phyloP scores from a whole-genome alignment of 2,113 vertebrate species.

The Oriolus oriolus region DNA sequence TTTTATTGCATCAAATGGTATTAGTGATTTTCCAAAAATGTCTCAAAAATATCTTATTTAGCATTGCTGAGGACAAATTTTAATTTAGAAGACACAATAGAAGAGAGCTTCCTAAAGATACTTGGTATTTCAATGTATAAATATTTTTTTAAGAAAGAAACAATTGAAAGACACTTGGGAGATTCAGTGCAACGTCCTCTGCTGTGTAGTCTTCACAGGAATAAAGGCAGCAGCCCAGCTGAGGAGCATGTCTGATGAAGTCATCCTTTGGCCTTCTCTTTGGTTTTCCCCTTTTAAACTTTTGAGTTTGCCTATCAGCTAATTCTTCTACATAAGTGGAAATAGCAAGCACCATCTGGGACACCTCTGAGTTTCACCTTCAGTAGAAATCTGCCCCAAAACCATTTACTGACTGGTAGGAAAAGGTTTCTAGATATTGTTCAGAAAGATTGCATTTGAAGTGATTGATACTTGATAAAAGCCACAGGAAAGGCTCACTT shows the following conservation, averaged over 20 bases:
- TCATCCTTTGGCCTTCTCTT: not conserved
- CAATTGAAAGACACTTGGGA: not conserved
- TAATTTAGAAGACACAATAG: not conserved
- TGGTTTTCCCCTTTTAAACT: not conserved
- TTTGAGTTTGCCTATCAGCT: not conserved
- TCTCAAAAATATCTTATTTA: not conserved
- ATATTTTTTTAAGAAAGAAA: not conserved
- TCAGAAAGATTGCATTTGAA: not conserved
- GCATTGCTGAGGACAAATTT: not conserved
- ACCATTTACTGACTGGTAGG: not conserved
- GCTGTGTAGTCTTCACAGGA: not conserved
- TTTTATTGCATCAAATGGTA: not conserved
- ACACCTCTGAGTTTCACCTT: not conserved
- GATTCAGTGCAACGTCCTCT: not conserved
- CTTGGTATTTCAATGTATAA: not conserved
- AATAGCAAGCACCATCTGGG: not conserved
- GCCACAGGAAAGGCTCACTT: not conserved
- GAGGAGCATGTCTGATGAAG: not conserved
- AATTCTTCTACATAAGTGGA: not conserved
- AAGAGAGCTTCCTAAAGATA: not conserved
- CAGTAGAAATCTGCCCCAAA: not conserved
- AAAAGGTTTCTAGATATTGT: not conserved
- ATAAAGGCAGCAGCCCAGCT: not conserved
- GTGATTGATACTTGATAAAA: not conserved
- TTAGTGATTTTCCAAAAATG: not conserved